Evolutionary conservation across 30 jellyfish, hydroid and myxozoan genomes (phyloP), one percentile per base, ranked within the genome.

Genomic region (Mastigias papua): DNA sequence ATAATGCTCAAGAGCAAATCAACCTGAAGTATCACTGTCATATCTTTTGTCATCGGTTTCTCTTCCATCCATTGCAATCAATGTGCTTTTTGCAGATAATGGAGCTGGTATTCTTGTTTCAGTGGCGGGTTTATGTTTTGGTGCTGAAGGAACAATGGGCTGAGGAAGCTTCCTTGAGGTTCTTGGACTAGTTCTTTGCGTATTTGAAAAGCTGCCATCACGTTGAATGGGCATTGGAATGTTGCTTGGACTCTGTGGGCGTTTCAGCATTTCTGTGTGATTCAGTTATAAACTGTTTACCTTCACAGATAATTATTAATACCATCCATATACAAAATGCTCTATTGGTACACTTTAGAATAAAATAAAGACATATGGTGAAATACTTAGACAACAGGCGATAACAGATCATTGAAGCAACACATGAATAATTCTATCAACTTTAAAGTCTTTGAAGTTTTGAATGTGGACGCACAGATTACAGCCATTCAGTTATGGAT

Each of bases 181-280:
- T 42, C 82, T 64, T 65, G 75, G 34, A 32, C 61, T 61, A 29
- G 86, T 1, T 22, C 62, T 84, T 63, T n/a, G 46, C 1, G 23
- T 63, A 21, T 35, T 31, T 10, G 86, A 61, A 13, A 25, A 29
- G 35, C 51, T 51, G 4, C 68, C 78, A 68, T 33, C 69, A 30
- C 62, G 48, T 25, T 69, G 48, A 10, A 58, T 69, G 5, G 86
- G 93, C 1, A 67, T 87, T 8, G 93, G 93, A 8, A 84, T 84
- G 27, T 71, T 84, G 63, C 93, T 84, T 15, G 93, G 93, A 50
- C 93, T 84, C 58, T 82, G 86, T 19, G 93, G 93, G 32, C 93
- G 51, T 70, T 35, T 69, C 58, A 33, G 37, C 93, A 84, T 70
- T 37, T n/a, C n/a, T n/a, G n/a, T n/a, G n/a, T n/a, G n/a, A n/a